Percentiles rank a stretch among this genome's conserved stretches.
Conservation (phyloP, 2,888 invertebrate species). For the Leptopilina drosophilae region DNA sequence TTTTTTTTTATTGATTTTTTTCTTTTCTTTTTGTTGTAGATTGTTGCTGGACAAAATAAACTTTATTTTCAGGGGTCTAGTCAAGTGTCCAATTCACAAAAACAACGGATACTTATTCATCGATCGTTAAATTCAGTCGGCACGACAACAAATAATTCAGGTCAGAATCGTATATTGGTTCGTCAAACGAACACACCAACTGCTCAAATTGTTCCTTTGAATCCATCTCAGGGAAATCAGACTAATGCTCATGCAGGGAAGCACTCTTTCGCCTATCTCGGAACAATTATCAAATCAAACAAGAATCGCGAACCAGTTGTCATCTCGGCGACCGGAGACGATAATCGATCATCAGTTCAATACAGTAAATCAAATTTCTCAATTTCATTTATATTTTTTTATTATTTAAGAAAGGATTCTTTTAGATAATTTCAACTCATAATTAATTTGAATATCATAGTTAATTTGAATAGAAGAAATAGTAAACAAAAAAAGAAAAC, state of each 20-base stretch:
- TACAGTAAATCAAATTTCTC: slow-evolving; percentile 8
- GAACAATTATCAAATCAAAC: slow-evolving; percentile 73
- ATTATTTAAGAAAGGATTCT: no score
- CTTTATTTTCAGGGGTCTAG: slow-evolving; percentile 71
- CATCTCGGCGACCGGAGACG: slow-evolving; percentile 69
- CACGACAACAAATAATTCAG: slow-evolving; percentile 58
- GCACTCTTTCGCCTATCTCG: slow-evolving; percentile 74
- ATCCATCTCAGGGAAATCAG: slow-evolving; percentile 66
- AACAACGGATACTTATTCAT: slow-evolving; percentile 71
- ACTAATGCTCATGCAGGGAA: slow-evolving; percentile 69
- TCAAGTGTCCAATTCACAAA: slow-evolving; percentile 67
- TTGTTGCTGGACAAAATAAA: slow-evolving; percentile 70
- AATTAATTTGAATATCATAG: no score
- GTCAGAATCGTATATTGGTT: slow-evolving; percentile 73
- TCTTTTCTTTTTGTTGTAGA: slow-evolving; percentile 58
- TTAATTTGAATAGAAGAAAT: no score
- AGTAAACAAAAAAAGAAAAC: no score
- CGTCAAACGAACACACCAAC: slow-evolving; percentile 70
- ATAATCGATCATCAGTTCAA: slow-evolving; percentile 16
- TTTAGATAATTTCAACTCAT: background rate
- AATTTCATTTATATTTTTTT: slow-evolving; percentile 16
- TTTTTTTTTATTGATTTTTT: background rate
- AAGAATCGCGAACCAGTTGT: slow-evolving; percentile 72
- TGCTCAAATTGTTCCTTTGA: slow-evolving; percentile 73
- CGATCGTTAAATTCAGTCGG: slow-evolving; percentile 67